Conservation (phyloP, 2,797 vertebrate genomes). For the Scolopax bukidnonensis region DNA sequence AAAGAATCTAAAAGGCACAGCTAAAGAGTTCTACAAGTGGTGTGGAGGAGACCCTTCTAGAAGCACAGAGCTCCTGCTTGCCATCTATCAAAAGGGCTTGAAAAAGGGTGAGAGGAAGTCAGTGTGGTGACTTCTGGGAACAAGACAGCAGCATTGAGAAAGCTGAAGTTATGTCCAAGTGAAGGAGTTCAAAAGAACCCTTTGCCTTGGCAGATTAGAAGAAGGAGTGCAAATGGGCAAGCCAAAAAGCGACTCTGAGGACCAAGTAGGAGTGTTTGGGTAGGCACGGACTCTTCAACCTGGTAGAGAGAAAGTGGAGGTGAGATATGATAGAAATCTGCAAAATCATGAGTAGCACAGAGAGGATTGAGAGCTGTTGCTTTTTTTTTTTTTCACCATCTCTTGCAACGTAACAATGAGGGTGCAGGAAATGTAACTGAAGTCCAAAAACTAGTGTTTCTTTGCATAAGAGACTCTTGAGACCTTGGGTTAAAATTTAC, state of each 20-base stretch:
- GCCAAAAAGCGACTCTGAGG: not conserved
- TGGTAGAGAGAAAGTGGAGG: not conserved
- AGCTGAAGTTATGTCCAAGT: not conserved
- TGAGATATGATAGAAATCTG: not conserved
- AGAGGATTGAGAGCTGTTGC: not conserved
- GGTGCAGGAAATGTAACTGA: not conserved
- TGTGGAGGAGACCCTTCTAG: not conserved
- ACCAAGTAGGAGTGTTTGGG: not conserved
- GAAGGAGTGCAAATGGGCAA: not conserved
- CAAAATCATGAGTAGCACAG: not conserved
- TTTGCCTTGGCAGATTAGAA: not conserved
- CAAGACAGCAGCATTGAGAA: not conserved
- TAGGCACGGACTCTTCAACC: not conserved
- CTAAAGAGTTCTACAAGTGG: not conserved
- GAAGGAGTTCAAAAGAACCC: not conserved
- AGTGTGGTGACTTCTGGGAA: not conserved
- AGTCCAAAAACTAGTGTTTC: not conserved
- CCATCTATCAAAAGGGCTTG: not conserved
- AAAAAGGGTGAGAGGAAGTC: not conserved
- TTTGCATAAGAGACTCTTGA: not conserved
- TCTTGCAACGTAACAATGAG: not conserved
- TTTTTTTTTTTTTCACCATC: not conserved
- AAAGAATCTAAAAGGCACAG: not conserved
- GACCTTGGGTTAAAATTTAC: not conserved
- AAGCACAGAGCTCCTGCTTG: not conserved